A percentile compares a stretch with the other conserved stretches of the same genome.
Conservation (phyloP, 2,888 invertebrate genomes). For the Rhabditoides inermis region DNA sequence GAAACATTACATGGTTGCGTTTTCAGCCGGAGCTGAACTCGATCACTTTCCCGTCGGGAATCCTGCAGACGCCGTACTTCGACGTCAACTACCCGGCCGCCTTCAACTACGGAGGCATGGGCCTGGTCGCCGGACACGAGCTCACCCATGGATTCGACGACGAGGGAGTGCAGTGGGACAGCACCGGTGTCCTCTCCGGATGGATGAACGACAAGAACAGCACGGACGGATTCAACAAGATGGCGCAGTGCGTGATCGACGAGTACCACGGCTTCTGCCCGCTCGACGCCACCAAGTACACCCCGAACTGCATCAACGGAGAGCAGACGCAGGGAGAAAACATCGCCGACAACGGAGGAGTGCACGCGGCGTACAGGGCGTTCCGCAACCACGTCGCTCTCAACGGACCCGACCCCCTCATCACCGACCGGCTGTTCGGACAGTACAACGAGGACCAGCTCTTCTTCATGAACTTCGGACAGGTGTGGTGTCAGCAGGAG, state of each 20-base stretch:
- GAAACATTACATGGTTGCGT: too few species aligned
- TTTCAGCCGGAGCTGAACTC: constrained; percentile 41
- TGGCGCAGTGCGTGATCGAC: constrained; percentile 37
- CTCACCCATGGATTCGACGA: constrained; percentile 92
- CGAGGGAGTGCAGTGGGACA: constrained; percentile 46
- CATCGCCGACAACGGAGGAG: constrained; percentile 59
- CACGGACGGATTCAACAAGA: constrained; percentile 22
- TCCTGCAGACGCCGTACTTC: constrained; percentile 43
- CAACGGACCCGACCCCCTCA: constrained; percentile 38
- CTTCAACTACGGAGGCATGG: constrained; percentile 77
- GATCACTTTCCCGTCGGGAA: constrained; percentile 48
- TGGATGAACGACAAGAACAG: constrained; percentile 34
- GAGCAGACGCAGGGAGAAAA: constrained; percentile 59
- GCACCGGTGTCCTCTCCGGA: constrained; percentile 23
- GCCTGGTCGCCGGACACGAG: constrained; percentile 91
- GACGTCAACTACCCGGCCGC: constrained; percentile 39
- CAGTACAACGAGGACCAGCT: constrained; percentile 45
- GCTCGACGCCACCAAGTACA: constrained; percentile 13
- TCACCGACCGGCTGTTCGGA: constrained; percentile 29
- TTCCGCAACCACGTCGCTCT: constrained; percentile 30
- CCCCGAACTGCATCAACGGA: constrained; percentile 55
- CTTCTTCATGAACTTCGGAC: constrained; percentile 46
- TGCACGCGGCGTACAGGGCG: constrained; percentile 40
- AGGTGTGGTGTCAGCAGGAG: constrained; percentile 41
- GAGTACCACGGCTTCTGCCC: constrained; percentile 39